These are phyloP conservation scores for Antheraea yamamai DNA, from an alignment of 2,888 invertebrate genomes.

Conservation along the genomic window DNA sequence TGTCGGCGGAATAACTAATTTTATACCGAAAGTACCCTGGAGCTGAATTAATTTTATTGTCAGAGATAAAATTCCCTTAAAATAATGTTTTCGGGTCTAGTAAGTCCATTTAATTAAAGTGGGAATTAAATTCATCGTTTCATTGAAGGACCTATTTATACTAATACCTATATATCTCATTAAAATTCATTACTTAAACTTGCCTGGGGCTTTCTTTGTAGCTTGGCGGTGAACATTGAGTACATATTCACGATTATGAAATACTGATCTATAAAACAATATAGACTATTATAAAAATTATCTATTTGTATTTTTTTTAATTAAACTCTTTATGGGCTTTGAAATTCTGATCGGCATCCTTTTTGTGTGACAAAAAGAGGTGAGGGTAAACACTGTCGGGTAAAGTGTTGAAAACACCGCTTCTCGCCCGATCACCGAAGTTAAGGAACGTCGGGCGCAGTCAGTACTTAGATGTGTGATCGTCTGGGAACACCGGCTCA, in stretches of 20 bases:
- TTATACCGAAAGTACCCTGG: neutral
- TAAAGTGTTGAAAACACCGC: no score
- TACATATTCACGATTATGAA: neutral
- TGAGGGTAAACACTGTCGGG: no score
- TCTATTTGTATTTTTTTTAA: neutral
- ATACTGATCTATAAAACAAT: neutral
- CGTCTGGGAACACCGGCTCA: constrained; percentile 64
- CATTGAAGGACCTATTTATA: neutral
- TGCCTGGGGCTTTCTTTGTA: neutral
- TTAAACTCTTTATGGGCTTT: no score
- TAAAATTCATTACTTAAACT: neutral
- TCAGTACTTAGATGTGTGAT: constrained; percentile 80
- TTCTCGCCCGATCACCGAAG: constrained; percentile 49
- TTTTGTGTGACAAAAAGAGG: no score
- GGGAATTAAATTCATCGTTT: neutral
- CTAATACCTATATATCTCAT: neutral
- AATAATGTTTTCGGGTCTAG: neutral
- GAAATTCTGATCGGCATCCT: no score
- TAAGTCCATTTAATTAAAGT: neutral
- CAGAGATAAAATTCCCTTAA: neutral
- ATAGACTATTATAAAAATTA: neutral
- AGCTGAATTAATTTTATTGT: neutral
- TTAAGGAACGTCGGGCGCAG: constrained; percentile 77
- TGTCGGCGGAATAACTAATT: neutral
- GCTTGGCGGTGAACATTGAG: neutral